Conservation (phyloP, 2,888 invertebrate genomes). For the Palloptera scutellata region DNA sequence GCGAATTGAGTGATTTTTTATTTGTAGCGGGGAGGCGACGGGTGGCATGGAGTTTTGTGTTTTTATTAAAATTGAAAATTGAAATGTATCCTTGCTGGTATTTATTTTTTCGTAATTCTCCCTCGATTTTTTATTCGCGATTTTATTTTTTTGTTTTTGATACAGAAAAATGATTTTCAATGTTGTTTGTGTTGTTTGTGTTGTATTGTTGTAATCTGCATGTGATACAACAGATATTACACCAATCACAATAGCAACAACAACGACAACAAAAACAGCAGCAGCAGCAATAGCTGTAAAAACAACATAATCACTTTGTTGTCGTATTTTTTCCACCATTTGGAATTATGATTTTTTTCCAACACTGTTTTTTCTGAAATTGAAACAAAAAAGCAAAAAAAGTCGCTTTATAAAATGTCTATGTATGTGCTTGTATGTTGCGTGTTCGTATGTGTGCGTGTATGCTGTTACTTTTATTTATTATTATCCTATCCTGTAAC, state of each 20-base stretch:
- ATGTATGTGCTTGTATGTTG: conserved; percentile 37
- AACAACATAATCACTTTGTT: conserved; percentile 40
- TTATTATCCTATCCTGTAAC: conserved; percentile 25
- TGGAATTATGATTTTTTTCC: conserved; percentile 25
- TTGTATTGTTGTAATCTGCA: conserved; percentile 42
- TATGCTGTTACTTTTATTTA: conserved; percentile 30
- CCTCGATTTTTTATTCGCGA: not conserved
- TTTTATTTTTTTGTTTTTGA: conserved; percentile 35
- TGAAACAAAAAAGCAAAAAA: not conserved
- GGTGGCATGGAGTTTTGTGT: conserved; percentile 14
- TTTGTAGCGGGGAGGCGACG: conserved; percentile 15
- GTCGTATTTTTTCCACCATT: conserved; percentile 19
- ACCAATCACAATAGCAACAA: conserved; percentile 30
- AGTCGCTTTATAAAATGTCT: not conserved
- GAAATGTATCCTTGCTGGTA: conserved; percentile 11
- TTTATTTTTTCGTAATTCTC: conserved; percentile 11
- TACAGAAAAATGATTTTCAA: no score
- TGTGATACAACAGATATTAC: conserved; percentile 46
- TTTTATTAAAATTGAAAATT: conserved; percentile 17
- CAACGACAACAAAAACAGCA: conserved; percentile 40
- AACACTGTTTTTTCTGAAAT: conserved; percentile 25
- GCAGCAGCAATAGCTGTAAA: no score
- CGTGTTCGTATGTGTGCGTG: conserved; percentile 36
- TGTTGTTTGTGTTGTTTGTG: conserved; percentile 19
- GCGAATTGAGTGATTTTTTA: conserved; percentile 38